Conservation (phyloP, 2,888 invertebrate genomes). For the Cremastinae sp. region DNA sequence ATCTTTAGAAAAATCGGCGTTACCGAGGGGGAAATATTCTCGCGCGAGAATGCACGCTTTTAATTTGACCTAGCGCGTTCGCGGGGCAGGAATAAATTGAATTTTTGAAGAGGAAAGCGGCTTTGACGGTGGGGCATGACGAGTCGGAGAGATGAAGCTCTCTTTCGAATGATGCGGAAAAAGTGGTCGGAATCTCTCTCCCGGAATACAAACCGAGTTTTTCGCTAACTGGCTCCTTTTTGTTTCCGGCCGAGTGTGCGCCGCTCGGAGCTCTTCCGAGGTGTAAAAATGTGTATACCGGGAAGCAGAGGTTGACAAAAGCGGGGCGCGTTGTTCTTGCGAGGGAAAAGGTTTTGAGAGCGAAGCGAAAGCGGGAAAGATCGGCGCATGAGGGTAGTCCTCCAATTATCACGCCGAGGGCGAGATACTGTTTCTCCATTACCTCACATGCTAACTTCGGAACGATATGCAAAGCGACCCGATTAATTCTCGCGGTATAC, state of each 20-base stretch:
- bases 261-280: too few species aligned
- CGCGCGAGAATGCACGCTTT: background rate
- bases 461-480: conserved; percentile 69
- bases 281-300: too few species aligned
- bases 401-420: conserved; percentile 72
- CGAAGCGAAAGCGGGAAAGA: conserved; percentile 40
- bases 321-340: background rate
- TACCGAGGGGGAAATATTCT: background rate
- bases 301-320: background rate
- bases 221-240: background rate
- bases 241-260: too few species aligned
- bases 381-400: conserved; percentile 51
- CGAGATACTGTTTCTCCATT: conserved; percentile 64
- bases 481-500: conserved; percentile 68
- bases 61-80: background rate
- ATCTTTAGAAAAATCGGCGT: conserved; percentile 10
- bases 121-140: conserved; percentile 36
- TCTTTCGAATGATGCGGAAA: too few species aligned
- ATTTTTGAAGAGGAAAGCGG: conserved; percentile 24
- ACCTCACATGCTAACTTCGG: conserved; percentile 66
- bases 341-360: conserved; percentile 6
- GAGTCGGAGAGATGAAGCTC: too few species aligned
- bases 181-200: too few species aligned
- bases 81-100: conserved; percentile 38
- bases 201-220: too few species aligned